Evolutionary conservation across 1,140 invertebrate genomes (phyloP).

Genomic region (Triops cancriformis): DNA sequence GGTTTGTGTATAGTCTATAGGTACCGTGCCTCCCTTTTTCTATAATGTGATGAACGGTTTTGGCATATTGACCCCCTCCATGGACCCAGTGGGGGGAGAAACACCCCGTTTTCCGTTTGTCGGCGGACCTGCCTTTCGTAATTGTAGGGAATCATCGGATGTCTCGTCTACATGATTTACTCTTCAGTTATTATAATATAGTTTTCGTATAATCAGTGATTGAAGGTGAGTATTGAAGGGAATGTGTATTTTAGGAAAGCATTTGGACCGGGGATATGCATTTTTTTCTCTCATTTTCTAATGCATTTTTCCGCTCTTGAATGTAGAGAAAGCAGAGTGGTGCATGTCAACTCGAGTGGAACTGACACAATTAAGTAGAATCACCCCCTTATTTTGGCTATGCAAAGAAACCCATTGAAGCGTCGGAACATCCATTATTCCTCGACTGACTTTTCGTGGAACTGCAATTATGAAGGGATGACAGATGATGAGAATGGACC

Average conservation of each 20-base stretch:
- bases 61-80: slow-evolving; percentile 1
- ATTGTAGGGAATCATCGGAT: neutral
- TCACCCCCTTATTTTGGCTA: neutral
- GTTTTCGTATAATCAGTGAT: neutral
- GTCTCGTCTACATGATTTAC: neutral
- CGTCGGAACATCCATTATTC: neutral
- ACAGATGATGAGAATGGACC: neutral
- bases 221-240: too few relatives aligned
- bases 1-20: neutral
- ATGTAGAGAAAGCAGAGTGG: neutral
- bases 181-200: neutral
- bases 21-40: neutral
- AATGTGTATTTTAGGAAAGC: too few relatives aligned
- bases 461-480: slow-evolving; percentile 1
- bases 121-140: neutral
- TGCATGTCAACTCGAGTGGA: neutral
- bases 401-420: neutral
- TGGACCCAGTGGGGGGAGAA: neutral
- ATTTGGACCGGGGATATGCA: too few relatives aligned
- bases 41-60: slow-evolving; percentile 10
- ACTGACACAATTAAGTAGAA: neutral
- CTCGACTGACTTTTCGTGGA: neutral
- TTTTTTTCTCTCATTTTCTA: too few relatives aligned
- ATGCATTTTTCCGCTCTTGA: neutral
- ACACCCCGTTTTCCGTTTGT: slow-evolving; percentile 9